Evolutionary conservation across 2,888 invertebrate species (phyloP).

Genomic region (Polietes domitor): DNA sequence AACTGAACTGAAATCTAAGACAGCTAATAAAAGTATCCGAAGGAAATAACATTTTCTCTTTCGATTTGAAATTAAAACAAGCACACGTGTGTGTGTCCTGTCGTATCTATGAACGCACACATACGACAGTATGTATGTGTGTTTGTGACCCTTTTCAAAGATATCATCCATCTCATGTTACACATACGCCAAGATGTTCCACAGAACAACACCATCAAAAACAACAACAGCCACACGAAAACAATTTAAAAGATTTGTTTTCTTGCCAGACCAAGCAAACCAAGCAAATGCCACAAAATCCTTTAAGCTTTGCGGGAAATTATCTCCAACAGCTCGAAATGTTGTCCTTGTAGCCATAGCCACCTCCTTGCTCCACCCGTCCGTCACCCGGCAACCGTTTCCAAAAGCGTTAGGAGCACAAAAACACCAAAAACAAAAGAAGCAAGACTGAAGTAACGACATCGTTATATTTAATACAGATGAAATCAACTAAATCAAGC

Average conservation of each 20-base stretch:
- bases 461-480: constrained; percentile 59
- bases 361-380: no score
- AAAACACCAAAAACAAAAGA: no score
- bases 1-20: constrained; percentile 12
- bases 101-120: neutral
- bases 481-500: constrained; percentile 65
- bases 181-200: neutral
- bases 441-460: constrained; percentile 27
- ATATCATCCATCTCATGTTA: neutral
- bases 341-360: no score
- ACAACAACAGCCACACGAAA: neutral
- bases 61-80: constrained; percentile 10
- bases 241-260: constrained; percentile 43
- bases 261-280: neutral
- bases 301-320: constrained; percentile 45
- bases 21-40: constrained; percentile 16
- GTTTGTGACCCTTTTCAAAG: constrained; percentile 20
- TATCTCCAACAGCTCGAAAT: constrained; percentile 20
- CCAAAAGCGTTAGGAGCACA: no score
- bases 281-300: constrained; percentile 25
- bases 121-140: neutral
- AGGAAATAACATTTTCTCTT: constrained; percentile 17
- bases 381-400: no score
- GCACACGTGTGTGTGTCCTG: neutral
- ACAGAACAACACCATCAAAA: constrained; percentile 1